Conservation (phyloP, 2,888 invertebrate genomes). For the Melanostoma mellinum region DNA sequence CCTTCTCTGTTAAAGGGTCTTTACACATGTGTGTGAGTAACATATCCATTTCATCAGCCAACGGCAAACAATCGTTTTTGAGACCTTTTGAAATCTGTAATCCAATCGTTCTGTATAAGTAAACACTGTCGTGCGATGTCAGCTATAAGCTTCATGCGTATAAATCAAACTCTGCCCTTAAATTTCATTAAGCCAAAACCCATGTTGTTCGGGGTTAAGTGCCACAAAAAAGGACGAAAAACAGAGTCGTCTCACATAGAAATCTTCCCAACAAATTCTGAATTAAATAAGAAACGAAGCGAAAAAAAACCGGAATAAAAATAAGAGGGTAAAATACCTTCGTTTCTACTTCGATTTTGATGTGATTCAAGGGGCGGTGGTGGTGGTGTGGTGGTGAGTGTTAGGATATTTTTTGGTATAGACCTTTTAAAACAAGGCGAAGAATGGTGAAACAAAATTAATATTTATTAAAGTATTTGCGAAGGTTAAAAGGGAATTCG, state of each 20-base stretch:
- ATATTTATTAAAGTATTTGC: constrained; percentile 73
- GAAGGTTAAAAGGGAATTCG: constrained; percentile 68
- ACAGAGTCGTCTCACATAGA: constrained; percentile 5
- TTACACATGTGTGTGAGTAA: constrained; percentile 7
- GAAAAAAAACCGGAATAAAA: constrained; percentile 22
- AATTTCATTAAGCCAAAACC: constrained; percentile 69
- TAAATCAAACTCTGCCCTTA: constrained; percentile 69
- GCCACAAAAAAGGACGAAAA: constrained; percentile 37
- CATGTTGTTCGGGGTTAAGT: constrained; percentile 66
- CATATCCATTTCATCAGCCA: constrained; percentile 42
- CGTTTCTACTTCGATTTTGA: constrained; percentile 64
- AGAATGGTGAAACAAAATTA: constrained; percentile 66
- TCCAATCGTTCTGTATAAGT: constrained; percentile 18
- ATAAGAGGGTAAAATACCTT: constrained; percentile 35
- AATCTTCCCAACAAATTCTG: constrained; percentile 54
- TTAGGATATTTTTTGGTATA: not conserved
- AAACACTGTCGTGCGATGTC: constrained; percentile 56
- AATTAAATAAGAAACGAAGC: constrained; percentile 59
- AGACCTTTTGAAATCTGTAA: constrained; percentile 56
- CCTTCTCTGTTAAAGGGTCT: constrained; percentile 15
- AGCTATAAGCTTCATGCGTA: constrained; percentile 53
- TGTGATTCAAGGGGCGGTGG: constrained; percentile 50
- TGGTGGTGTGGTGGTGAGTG: constrained; percentile 8
- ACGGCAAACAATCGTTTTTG: constrained; percentile 51
- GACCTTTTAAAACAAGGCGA: constrained; percentile 55